phyloP scores from a whole-genome alignment of 2,888 invertebrate genomes.

The Julus scandinavius region DNA sequence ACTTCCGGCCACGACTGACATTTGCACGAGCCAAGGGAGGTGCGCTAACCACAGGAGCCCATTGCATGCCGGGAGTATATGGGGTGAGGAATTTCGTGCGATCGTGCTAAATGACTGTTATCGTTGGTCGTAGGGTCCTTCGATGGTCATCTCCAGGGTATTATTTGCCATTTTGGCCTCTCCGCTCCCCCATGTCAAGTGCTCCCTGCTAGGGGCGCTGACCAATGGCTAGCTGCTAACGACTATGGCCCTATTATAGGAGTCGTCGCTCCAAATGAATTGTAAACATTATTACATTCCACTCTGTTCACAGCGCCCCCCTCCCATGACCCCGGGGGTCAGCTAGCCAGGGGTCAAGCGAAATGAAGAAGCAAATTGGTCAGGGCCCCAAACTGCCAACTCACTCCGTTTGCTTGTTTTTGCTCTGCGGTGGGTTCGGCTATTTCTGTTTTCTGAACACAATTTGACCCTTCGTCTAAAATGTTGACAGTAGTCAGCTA shows the following conservation, averaged over 20 bases:
- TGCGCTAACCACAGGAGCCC: not conserved
- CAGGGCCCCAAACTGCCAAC: not conserved
- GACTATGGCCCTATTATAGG: not conserved
- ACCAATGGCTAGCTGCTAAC: not conserved
- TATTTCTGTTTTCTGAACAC: not conserved
- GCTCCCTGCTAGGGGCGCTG: not conserved
- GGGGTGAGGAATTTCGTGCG: not conserved
- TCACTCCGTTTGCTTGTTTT: not conserved
- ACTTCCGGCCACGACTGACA: not conserved
- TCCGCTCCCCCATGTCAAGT: not conserved
- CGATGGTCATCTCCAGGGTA: not conserved
- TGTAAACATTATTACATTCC: conserved; percentile 39
- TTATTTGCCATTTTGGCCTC: not conserved
- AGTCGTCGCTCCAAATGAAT: not conserved
- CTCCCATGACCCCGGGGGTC: not conserved
- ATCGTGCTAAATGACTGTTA: not conserved
- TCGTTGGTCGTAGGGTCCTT: not conserved
- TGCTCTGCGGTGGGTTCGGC: not conserved
- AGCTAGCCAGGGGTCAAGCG: not conserved
- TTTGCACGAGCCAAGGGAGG: not conserved
- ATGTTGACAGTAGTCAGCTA: not conserved
- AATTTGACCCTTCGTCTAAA: not conserved
- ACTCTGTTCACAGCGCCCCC: conserved; percentile 6
- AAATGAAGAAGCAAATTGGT: conserved; percentile 37
- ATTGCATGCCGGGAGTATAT: not conserved